A percentile compares a stretch with the other conserved stretches of the same genome.
Conservation (phyloP, 1,140 invertebrate species). For the Drosophila pallidifrons region DNA sequence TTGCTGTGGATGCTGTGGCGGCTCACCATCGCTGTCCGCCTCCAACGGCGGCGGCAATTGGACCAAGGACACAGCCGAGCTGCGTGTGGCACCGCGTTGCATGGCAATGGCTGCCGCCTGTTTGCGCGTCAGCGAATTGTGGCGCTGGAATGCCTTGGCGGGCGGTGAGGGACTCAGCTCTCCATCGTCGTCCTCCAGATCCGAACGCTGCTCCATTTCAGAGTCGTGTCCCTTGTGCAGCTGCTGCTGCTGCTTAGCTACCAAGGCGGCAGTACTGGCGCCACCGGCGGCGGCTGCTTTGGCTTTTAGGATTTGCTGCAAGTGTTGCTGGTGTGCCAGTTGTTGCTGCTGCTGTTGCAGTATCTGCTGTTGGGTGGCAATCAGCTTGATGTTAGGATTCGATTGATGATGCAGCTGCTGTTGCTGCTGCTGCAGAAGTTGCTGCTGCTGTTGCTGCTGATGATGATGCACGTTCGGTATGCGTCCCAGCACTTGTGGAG, state of each 20-base stretch:
- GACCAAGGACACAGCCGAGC: conserved; percentile 89
- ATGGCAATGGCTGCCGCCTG: conserved; percentile 86
- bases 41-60: conserved; percentile 93
- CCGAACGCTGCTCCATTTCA: conserved; percentile 75
- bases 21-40: conserved; percentile 88
- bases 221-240: conserved; percentile 72
- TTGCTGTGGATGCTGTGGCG: conserved; percentile 57
- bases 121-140: conserved; percentile 87
- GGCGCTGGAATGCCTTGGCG: conserved; percentile 86
- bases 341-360: conserved; percentile 80
- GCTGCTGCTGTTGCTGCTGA: conserved; percentile 44
- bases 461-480: conserved; percentile 75
- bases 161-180: conserved; percentile 84
- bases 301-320: conserved; percentile 80
- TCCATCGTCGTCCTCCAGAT: conserved; percentile 82
- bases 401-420: conserved; percentile 61
- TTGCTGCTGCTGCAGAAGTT: conserved; percentile 41
- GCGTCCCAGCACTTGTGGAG: conserved; percentile 68
- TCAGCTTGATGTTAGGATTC: conserved; percentile 77
- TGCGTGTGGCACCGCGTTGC: conserved; percentile 85
- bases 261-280: conserved; percentile 73
- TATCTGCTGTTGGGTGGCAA: conserved; percentile 80
- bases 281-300: conserved; percentile 76
- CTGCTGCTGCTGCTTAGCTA: conserved; percentile 78
- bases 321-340: conserved; percentile 78